Conservation (phyloP, 2,888 invertebrate genomes). For the Leptopilina drosophilae region DNA sequence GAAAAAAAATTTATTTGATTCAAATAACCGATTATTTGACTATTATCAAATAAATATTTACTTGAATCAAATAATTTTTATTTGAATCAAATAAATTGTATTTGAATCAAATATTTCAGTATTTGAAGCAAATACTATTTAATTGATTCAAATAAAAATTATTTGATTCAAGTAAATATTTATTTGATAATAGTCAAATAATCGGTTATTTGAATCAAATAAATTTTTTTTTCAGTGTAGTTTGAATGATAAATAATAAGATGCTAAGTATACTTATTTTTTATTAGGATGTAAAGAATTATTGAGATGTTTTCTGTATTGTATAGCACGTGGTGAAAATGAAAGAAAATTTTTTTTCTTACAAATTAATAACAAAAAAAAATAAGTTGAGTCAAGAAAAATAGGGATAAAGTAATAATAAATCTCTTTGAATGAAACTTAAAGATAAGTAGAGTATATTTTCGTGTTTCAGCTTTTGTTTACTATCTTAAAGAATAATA, state of each 20-base stretch:
- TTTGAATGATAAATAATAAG: neutral
- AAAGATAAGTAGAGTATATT: constrained; percentile 51
- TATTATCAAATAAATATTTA: too few relatives aligned
- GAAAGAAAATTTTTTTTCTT: neutral
- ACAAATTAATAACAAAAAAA: constrained; percentile 31
- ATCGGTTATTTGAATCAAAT: too few relatives aligned
- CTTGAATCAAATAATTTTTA: too few relatives aligned
- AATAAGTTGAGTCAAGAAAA: constrained; percentile 1
- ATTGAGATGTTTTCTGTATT: neutral
- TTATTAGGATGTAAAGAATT: neutral
- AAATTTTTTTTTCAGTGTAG: too few relatives aligned
- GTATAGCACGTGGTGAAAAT: neutral
- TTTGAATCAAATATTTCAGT: too few relatives aligned
- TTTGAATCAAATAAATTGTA: too few relatives aligned
- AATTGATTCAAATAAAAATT: too few relatives aligned
- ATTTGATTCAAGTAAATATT: too few relatives aligned
- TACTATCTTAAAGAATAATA: constrained; percentile 67
- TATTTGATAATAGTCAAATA: too few relatives aligned
- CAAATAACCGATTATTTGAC: too few relatives aligned
- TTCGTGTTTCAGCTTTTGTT: constrained; percentile 34
- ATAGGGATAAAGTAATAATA: constrained; percentile 1
- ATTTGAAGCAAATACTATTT: too few relatives aligned
- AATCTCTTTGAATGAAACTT: constrained; percentile 20
- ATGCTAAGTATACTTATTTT: neutral
- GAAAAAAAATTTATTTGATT: too few relatives aligned